Conservation (phyloP, 2,113 vertebrate species). For the Rhadina sibilatrix region DNA sequence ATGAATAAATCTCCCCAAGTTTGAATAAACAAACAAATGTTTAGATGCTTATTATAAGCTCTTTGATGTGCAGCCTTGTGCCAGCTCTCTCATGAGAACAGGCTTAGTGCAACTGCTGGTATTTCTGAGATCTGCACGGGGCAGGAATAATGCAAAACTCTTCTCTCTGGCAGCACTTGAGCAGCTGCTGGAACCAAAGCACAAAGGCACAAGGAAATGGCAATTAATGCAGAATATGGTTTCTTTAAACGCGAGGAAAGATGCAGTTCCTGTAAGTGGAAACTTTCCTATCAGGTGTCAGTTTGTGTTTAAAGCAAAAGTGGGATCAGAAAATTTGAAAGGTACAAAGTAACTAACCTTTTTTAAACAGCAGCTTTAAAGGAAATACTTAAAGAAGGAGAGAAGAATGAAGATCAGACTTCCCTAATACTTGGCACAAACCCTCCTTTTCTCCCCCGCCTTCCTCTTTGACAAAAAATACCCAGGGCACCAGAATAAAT, state of each 20-base stretch:
- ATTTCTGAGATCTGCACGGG: neutral
- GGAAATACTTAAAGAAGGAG: neutral
- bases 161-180: slow-evolving; percentile 20
- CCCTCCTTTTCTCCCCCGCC: neutral
- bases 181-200: neutral
- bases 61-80: slow-evolving; percentile 30
- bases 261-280: neutral
- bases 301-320: neutral
- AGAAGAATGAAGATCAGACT: neutral
- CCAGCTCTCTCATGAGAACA: slow-evolving; percentile 36
- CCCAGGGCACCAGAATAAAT: neutral
- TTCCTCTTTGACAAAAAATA: neutral
- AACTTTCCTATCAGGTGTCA: neutral
- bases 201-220: slow-evolving; percentile 3
- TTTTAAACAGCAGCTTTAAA: neutral
- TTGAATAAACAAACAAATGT: slow-evolving; percentile 60
- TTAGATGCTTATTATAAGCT: slow-evolving; percentile 58
- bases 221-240: neutral
- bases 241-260: neutral
- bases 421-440: neutral
- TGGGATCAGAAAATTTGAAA: neutral
- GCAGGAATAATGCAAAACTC: slow-evolving; percentile 13
- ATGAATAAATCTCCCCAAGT: neutral
- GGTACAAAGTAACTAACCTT: neutral
- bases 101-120: slow-evolving; percentile 39